phyloP scores from a whole-genome alignment of 2,888 invertebrate genomes.

The Cheilosia impressa region DNA sequence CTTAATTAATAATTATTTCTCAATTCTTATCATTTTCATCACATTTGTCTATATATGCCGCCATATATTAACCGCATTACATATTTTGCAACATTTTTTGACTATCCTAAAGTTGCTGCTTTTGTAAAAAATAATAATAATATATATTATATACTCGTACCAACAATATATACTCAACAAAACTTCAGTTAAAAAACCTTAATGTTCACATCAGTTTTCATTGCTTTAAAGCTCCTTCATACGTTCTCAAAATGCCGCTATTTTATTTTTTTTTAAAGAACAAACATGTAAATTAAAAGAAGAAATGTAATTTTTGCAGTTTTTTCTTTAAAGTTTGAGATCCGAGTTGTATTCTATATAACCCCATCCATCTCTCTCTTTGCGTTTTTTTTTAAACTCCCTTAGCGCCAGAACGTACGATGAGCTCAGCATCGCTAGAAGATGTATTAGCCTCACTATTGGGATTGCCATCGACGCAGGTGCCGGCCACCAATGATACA shows the following conservation, averaged over 20 bases:
- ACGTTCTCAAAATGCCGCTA: conserved; percentile 60
- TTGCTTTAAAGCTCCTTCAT: conserved; percentile 63
- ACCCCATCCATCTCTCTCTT: conserved; percentile 65
- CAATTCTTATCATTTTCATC: conserved; percentile 28
- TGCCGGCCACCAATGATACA: conserved; percentile 83
- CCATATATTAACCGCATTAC: not conserved
- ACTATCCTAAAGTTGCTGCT: conserved; percentile 30
- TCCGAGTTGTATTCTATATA: conserved; percentile 57
- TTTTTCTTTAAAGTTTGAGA: conserved; percentile 61
- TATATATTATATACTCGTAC: not conserved
- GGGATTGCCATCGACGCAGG: conserved; percentile 88
- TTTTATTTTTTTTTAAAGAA: conserved; percentile 15
- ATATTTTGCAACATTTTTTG: conserved; percentile 49
- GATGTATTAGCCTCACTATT: conserved; percentile 96
- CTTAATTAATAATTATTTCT: too few relatives aligned
- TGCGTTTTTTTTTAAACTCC: conserved; percentile 72
- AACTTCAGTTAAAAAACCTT: conserved; percentile 27
- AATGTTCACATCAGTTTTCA: conserved; percentile 52
- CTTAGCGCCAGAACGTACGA: conserved; percentile 86
- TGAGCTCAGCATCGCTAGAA: conserved; percentile 94
- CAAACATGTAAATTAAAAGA: conserved; percentile 32
- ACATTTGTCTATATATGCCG: conserved; percentile 52
- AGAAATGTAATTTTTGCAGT: conserved; percentile 44
- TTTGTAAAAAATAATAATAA: conserved; percentile 27
- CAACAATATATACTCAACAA: conserved; percentile 10